Base-by-base conservation (phyloP, 2,888 invertebrate species). In the Caenorhabditis angaria region DNA sequence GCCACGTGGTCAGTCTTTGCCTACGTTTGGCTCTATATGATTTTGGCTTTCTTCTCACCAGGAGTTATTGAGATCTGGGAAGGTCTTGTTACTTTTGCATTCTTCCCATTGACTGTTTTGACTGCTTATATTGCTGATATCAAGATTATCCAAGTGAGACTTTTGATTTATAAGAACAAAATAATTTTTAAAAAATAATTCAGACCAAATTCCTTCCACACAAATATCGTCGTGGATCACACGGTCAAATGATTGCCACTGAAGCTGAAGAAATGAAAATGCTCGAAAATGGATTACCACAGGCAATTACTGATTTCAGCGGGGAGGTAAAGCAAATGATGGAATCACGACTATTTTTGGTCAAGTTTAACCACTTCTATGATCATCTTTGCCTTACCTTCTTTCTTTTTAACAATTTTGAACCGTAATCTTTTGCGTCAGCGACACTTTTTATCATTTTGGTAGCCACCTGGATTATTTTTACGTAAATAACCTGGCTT, bases 71-170 rank as follows among this genome's bases (percentile, higher is more conserved):
- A 86, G 61, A 93, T 97, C n/a, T 99, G 97, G 97, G 99, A 99
- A 89, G 96, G 94, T 0, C 88, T 95, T 25, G 90, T 99, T 50
- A 99, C 99, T 1, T 95, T 99, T 89, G 89, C 93, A 54, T 97
- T 97, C 90, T 99, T 99, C 90, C 99, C 99, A 2, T 91, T 94
- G 29, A 97, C 97, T 25, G 99, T 99, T 0, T 88, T 94, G 65
- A 95, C 96, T 63, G 97, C 99, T 1, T 99, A 96, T 89, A 93
- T 95, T 61, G 97, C 97, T 59, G 99, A 99, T 88, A 92, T 94
- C 64, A 89, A 89, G 80, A 86, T 90, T 70, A 88, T 89, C 50
- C 87, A 87, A 70, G 85, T 83, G 14, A 8, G 6, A 2, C 3
- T 28, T 27, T 41, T 14, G 3, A 6, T 41, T 2, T 24, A 54